These are phyloP conservation scores for Struthidea cinerea DNA, from an alignment of 2,113 vertebrate species.

Conservation along the genomic window DNA sequence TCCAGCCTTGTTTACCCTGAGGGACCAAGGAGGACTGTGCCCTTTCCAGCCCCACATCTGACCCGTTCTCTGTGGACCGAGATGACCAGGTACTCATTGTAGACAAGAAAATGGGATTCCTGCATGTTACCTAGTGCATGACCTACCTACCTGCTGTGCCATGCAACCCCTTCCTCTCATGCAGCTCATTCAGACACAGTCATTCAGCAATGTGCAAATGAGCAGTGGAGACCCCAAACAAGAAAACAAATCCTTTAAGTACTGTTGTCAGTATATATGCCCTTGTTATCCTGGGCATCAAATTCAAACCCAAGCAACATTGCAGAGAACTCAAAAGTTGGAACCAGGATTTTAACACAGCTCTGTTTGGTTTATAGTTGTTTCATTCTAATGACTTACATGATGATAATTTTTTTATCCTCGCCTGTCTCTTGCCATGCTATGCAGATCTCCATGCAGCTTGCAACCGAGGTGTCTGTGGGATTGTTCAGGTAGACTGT, in stretches of 20 bases:
- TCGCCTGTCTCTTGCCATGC: neutral
- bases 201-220: neutral
- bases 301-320: neutral
- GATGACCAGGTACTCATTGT: neutral
- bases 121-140: neutral
- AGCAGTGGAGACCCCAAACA: neutral
- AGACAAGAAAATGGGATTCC: neutral
- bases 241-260: neutral
- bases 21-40: neutral
- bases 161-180: neutral
- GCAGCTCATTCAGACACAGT: neutral
- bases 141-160: neutral
- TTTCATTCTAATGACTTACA: neutral
- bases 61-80: rapidly evolving
- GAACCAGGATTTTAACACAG: neutral
- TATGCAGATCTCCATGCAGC: neutral
- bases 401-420: neutral
- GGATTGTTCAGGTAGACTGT: neutral
- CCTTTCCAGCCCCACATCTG: neutral
- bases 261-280: neutral
- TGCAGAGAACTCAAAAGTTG: neutral
- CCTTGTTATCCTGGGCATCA: neutral
- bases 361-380: neutral
- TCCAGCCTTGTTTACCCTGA: neutral
- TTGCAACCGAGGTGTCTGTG: neutral